phyloP scores from a whole-genome alignment of 1,140 invertebrate species.

The Chlorops oryzae region DNA sequence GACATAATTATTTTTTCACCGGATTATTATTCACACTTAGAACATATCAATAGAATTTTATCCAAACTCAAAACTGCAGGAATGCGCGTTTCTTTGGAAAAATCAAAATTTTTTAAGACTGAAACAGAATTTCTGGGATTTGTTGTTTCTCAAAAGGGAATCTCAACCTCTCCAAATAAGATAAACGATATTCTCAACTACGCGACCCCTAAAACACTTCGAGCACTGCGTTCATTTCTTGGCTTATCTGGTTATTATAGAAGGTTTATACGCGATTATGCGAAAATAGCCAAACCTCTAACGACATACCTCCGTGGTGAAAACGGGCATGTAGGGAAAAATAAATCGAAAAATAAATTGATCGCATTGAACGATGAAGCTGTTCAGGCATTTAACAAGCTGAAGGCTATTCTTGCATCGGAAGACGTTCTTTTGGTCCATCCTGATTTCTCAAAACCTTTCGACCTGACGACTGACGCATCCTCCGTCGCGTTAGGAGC shows the following conservation, averaged over 20 bases:
- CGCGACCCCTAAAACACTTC: too few relatives aligned
- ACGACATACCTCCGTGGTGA: not conserved
- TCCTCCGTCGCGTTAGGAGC: constrained; percentile 28
- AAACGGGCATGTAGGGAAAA: constrained; percentile 3
- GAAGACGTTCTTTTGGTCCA: constrained; percentile 17
- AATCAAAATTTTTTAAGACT: constrained; percentile 24
- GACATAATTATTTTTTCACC: constrained; percentile 23
- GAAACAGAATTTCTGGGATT: constrained; percentile 23
- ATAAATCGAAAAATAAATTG: not conserved
- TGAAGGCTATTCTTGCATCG: constrained; percentile 14
- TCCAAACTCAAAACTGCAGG: constrained; percentile 22
- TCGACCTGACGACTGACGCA: constrained; percentile 39
- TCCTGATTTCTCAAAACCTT: constrained; percentile 36
- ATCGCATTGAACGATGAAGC: not conserved
- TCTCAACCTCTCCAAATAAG: constrained; percentile 26
- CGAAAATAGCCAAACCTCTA: too few relatives aligned
- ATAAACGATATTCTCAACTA: too few relatives aligned
- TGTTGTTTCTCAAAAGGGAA: constrained; percentile 23
- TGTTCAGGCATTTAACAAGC: constrained; percentile 11
- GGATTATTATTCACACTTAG: constrained; percentile 20
- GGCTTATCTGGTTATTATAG: constrained; percentile 1
- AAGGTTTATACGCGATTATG: constrained; percentile 1
- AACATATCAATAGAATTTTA: constrained; percentile 37
- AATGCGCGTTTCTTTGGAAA: constrained; percentile 19
- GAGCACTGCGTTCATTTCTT: constrained; percentile 1